Evolutionary conservation across 64 coral and sea anemone species (phyloP).

Genomic region (Montipora capricornis): DNA sequence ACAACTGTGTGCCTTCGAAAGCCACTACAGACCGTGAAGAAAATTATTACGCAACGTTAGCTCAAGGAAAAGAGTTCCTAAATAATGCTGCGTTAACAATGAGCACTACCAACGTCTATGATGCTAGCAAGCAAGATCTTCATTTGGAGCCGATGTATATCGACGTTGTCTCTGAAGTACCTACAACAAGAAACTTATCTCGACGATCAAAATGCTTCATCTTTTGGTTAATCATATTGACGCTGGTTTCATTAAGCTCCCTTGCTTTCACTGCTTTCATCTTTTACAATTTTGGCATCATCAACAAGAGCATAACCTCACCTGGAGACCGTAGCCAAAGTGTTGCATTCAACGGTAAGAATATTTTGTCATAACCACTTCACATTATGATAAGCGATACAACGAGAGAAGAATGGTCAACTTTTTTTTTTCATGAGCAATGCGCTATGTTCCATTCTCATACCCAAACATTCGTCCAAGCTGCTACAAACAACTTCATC

Average conservation of each 20-base stretch:
- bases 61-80: background rate
- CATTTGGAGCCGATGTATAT: slow-evolving; percentile 40
- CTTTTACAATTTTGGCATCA: background rate
- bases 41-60: slow-evolving; percentile 3
- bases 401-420: too few relatives aligned
- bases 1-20: background rate
- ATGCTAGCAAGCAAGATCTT: background rate
- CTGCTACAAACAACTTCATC: too few relatives aligned
- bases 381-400: too few relatives aligned
- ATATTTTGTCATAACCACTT: background rate
- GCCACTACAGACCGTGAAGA: background rate
- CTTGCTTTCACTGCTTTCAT: slow-evolving; percentile 10
- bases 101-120: background rate
- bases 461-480: too few relatives aligned
- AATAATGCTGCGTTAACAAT: background rate
- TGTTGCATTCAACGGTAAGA: background rate
- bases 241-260: background rate
- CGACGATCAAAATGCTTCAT: slow-evolving; percentile 16
- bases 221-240: background rate
- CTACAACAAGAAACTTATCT: background rate
- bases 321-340: background rate
- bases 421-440: too few relatives aligned
- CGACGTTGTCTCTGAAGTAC: background rate
- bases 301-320: background rate
- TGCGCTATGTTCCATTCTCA: too few relatives aligned